Conservation (phyloP, 2,113 vertebrate species). For the Bubalus kerabau region DNA sequence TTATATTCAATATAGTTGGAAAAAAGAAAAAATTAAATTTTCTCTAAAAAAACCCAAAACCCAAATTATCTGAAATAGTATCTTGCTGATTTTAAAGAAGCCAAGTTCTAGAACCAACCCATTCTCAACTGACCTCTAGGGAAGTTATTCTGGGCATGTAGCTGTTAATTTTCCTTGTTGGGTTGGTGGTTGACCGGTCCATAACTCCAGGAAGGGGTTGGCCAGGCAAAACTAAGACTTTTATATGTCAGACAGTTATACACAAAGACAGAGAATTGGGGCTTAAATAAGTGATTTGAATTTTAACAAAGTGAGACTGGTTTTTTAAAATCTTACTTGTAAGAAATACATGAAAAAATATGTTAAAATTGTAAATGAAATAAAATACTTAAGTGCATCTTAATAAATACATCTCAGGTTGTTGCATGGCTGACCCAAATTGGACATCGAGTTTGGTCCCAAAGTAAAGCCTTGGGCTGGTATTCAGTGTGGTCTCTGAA, state of each 20-base stretch:
- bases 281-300: not conserved
- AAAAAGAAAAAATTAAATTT: not conserved
- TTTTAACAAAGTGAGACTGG: not conserved
- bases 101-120: not conserved
- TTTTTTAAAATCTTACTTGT: not conserved
- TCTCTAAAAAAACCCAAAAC: not conserved
- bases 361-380: not conserved
- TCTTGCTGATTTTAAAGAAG: constrained; percentile 11
- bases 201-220: constrained; percentile 16
- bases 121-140: not conserved
- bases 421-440: not conserved
- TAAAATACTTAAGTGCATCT: not conserved
- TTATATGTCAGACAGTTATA: not conserved
- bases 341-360: not conserved
- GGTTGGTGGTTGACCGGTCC: not conserved
- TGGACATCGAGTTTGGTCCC: not conserved
- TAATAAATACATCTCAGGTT: not conserved
- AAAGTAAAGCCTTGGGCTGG: not conserved
- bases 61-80: not conserved
- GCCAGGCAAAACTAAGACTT: not conserved
- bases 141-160: not conserved
- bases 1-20: not conserved
- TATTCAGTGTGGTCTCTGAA: not conserved
- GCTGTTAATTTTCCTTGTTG: not conserved
- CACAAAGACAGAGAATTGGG: not conserved